These are phyloP conservation scores for Alcis repandata DNA, from an alignment of 2,888 invertebrate species.

Conservation along the genomic window DNA sequence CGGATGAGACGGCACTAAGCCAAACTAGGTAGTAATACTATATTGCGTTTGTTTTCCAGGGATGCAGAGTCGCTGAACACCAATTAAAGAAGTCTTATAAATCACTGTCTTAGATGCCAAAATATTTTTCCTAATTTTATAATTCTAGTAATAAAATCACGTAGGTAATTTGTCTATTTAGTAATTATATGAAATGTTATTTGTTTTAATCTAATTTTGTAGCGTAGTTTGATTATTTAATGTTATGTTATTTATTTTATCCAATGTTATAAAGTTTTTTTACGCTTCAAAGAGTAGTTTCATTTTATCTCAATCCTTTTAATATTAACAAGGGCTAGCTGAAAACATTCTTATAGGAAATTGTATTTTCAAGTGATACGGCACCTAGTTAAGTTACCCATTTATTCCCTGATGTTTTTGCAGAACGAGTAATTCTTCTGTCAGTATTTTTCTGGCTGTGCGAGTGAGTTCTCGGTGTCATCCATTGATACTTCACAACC, in stretches of 20 bases:
- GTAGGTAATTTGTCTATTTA: background rate
- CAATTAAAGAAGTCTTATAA: background rate
- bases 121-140: background rate
- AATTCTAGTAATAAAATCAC: background rate
- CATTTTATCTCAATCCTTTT: background rate
- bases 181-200: no score
- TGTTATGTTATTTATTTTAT: background rate
- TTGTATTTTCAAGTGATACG: no score
- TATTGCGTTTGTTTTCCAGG: constrained; percentile 50
- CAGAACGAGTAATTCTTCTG: no score
- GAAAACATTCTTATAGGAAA: no score
- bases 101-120: background rate
- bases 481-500: no score
- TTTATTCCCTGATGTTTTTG: no score
- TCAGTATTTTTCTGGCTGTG: no score
- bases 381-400: no score
- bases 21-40: no score
- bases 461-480: no score
- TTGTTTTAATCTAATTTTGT: background rate
- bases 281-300: background rate
- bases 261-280: background rate
- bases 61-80: constrained; percentile 63
- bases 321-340: no score
- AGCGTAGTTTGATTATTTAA: background rate
- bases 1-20: no score